Evolutionary conservation across 1,140 invertebrate genomes (phyloP).

Genomic region (Drosophila pandora): DNA sequence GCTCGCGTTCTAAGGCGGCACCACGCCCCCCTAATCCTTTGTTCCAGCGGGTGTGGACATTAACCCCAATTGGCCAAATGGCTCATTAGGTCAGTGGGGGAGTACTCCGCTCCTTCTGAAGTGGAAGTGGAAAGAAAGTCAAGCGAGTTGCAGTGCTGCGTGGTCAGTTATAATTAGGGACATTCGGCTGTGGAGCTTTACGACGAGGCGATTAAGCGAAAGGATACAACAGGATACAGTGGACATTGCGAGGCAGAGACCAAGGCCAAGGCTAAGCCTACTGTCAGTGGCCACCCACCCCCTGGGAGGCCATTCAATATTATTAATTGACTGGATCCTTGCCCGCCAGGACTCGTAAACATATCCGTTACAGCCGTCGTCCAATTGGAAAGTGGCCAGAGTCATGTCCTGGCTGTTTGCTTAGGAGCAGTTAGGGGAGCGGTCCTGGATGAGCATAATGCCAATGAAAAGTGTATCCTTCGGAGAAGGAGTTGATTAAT

Average conservation of each 20-base stretch:
- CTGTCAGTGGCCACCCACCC: constrained; percentile 19
- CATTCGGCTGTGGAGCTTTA: constrained; percentile 56
- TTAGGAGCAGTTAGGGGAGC: constrained; percentile 31
- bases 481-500: constrained; percentile 59
- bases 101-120: constrained; percentile 27
- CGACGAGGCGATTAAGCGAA: constrained; percentile 60
- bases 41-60: constrained; percentile 48
- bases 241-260: neutral
- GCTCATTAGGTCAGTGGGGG: constrained; percentile 75
- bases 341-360: constrained; percentile 46
- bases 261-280: constrained; percentile 37
- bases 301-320: constrained; percentile 51
- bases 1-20: neutral
- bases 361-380: constrained; percentile 47
- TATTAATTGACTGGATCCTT: constrained; percentile 62
- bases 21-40: neutral
- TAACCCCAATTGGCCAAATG: constrained; percentile 75
- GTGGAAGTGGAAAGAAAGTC: constrained; percentile 41
- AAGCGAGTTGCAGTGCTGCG: constrained; percentile 71
- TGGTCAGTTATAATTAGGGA: constrained; percentile 78
- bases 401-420: constrained; percentile 41
- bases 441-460: constrained; percentile 23
- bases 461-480: constrained; percentile 24
- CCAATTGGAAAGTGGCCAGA: constrained; percentile 46
- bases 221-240: constrained; percentile 37